Conservation (phyloP, 2,797 vertebrate species). For the Natrix natrix region DNA sequence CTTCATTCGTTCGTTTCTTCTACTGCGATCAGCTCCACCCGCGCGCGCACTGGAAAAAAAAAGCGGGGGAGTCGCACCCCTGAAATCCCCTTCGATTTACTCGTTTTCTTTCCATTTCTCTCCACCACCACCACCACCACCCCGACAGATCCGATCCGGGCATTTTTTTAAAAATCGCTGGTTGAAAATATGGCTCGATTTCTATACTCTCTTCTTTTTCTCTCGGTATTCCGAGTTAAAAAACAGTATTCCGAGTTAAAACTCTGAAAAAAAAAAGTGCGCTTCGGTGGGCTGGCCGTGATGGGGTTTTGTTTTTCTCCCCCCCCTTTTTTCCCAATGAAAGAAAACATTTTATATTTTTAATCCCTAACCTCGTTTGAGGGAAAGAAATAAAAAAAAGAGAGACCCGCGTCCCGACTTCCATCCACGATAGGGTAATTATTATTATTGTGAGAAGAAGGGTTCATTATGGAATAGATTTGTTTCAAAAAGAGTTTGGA, state of each 20-base stretch:
- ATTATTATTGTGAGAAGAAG: no score
- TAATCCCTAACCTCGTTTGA: background rate
- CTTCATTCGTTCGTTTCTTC: background rate
- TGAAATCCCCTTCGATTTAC: background rate
- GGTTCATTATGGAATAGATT: no score
- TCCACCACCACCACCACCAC: no score
- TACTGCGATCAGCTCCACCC: background rate
- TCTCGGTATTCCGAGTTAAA: background rate
- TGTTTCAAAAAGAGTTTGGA: background rate
- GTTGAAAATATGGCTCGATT: background rate
- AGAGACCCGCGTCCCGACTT: background rate
- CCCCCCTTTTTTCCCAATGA: background rate
- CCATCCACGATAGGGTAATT: background rate
- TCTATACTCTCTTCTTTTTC: background rate
- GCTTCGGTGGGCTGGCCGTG: background rate
- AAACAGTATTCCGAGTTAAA: background rate
- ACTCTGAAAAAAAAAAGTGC: background rate
- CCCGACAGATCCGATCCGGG: background rate
- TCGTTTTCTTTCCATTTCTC: background rate
- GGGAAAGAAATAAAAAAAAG: background rate
- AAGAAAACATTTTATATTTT: background rate
- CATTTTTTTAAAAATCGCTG: background rate
- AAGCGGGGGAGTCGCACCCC: background rate
- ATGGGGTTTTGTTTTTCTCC: fast-evolving
- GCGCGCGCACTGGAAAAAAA: background rate